These are phyloP conservation scores for Phasia obesa DNA, from an alignment of 2,888 invertebrate species.

Conservation along the genomic window DNA sequence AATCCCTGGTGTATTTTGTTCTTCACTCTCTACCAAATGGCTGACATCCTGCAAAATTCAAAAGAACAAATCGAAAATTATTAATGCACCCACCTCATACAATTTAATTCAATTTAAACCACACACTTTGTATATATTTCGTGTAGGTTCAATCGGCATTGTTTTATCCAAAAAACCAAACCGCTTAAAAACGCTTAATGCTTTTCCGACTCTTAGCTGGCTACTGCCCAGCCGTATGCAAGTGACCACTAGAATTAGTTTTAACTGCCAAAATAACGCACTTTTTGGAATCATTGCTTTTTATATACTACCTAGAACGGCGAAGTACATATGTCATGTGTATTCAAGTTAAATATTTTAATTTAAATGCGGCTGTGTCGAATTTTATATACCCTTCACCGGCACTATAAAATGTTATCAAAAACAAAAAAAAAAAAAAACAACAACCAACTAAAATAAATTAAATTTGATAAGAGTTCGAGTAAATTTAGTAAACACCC, in stretches of 20 bases:
- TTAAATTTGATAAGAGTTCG: too few species aligned
- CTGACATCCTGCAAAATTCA: constrained; percentile 83
- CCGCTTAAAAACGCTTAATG: constrained; percentile 91
- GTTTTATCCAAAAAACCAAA: constrained; percentile 92
- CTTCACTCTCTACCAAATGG: constrained; percentile 81
- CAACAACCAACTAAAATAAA: too few species aligned
- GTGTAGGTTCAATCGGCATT: constrained; percentile 89
- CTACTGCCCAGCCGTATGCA: constrained; percentile 76
- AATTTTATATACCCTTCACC: too few species aligned
- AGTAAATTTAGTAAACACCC: too few species aligned
- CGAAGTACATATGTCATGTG: not conserved
- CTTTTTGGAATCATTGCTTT: constrained; percentile 80
- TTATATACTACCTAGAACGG: constrained; percentile 33
- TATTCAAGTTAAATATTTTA: not conserved
- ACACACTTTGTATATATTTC: constrained; percentile 83
- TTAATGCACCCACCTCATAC: not conserved
- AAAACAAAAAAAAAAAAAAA: too few species aligned
- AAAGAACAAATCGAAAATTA: not conserved
- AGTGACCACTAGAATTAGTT: constrained; percentile 77
- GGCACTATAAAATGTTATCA: too few species aligned
- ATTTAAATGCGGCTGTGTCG: not conserved
- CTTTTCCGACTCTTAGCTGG: constrained; percentile 88
- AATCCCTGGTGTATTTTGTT: constrained; percentile 84
- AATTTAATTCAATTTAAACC: not conserved
- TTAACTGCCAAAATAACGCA: constrained; percentile 78